Evolutionary conservation across 2,888 invertebrate genomes (phyloP).

Genomic region (Sceliomorpha sp.): DNA sequence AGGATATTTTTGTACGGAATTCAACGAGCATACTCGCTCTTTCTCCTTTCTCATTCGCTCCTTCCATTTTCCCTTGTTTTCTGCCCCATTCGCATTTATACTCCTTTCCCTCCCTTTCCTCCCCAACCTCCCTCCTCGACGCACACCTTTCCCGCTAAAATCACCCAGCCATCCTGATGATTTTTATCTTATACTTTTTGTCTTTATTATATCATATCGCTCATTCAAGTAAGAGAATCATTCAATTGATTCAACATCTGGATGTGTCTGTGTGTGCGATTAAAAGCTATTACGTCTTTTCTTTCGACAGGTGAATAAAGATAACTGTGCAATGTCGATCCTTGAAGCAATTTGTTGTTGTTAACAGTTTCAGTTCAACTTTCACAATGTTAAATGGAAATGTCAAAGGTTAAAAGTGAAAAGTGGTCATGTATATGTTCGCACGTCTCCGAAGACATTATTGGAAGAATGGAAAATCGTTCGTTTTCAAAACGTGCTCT

Average conservation of each 20-base stretch:
- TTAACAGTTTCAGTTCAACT: too few relatives aligned
- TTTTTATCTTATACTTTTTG: conserved; percentile 44
- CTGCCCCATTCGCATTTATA: conserved; percentile 50
- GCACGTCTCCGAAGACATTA: too few relatives aligned
- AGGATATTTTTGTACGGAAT: conserved; percentile 70
- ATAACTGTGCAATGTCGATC: too few relatives aligned
- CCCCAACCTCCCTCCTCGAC: conserved; percentile 15
- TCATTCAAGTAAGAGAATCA: conserved; percentile 11
- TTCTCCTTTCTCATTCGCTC: conserved; percentile 49
- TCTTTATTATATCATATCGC: conserved; percentile 22
- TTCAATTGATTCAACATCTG: neutral
- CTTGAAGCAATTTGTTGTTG: too few relatives aligned
- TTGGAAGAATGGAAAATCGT: too few relatives aligned
- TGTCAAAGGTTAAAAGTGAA: too few relatives aligned
- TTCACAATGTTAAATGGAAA: too few relatives aligned
- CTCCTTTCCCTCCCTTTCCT: conserved; percentile 42
- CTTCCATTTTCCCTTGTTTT: conserved; percentile 52
- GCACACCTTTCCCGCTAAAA: conserved; percentile 1
- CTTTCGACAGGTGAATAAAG: too few relatives aligned
- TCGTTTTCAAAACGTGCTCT: too few relatives aligned
- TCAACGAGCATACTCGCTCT: conserved; percentile 55
- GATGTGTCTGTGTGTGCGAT: neutral
- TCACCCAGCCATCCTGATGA: conserved; percentile 19
- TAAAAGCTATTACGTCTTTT: too few relatives aligned
- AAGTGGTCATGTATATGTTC: too few relatives aligned